phyloP scores from a whole-genome alignment of 2,797 vertebrate genomes.

The Semotilus atromaculatus region DNA sequence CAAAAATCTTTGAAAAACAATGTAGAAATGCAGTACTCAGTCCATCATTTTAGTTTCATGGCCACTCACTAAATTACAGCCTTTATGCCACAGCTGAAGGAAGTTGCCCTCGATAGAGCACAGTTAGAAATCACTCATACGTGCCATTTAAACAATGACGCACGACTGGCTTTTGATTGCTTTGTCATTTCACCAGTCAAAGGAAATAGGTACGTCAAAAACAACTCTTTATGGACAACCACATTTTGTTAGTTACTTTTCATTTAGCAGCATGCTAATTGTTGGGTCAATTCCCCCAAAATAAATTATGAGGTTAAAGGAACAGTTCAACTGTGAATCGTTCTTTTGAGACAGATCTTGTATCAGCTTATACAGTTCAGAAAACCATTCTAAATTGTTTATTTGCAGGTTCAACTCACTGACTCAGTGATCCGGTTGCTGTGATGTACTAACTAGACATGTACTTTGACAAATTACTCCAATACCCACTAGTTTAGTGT shows the following conservation, averaged over 20 bases:
- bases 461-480: background rate
- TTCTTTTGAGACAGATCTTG: background rate
- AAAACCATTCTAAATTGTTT: background rate
- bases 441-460: too few species aligned
- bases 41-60: slow-evolving; percentile 71
- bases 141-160: slow-evolving; percentile 66
- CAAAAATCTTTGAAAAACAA: background rate
- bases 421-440: background rate
- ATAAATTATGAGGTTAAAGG: background rate
- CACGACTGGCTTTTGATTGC: slow-evolving; percentile 63
- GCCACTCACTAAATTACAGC: slow-evolving; percentile 76
- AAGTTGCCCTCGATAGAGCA: slow-evolving; percentile 66
- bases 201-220: slow-evolving; percentile 30
- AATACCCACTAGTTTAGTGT: background rate
- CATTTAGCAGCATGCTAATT: background rate
- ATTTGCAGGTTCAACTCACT: background rate
- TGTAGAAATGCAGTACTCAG: background rate
- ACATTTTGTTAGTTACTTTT: background rate
- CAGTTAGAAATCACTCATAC: slow-evolving; percentile 58
- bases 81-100: slow-evolving; percentile 72
- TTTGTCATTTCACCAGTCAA: slow-evolving; percentile 42
- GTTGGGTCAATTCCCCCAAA: background rate
- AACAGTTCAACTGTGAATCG: background rate
- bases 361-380: background rate
- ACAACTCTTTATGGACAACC: slow-evolving; percentile 3